A percentile compares a stretch with the other conserved stretches of the same genome.
Conservation (phyloP, 92 coral and sea anemone genomes). For the Zoanthus sansibaricus region DNA sequence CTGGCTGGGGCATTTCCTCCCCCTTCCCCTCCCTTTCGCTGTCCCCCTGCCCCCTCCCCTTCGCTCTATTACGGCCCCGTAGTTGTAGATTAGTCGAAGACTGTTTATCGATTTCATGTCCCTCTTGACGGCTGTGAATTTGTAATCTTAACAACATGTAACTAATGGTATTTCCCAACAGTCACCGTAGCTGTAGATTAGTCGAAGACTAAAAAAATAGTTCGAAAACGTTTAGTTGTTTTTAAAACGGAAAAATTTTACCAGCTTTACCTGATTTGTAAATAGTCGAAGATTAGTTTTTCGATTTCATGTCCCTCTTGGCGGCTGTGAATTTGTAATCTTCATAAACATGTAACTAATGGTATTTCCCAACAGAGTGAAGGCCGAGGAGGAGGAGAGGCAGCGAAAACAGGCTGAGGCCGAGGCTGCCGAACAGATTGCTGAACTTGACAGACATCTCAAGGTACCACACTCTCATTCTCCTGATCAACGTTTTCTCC, state of each 20-base stretch:
- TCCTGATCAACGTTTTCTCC: background rate
- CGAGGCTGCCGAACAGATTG: conserved; percentile 92
- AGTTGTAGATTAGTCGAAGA: background rate
- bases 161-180: conserved; percentile 32
- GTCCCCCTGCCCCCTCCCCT: background rate
- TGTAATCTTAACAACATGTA: background rate
- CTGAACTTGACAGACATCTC: conserved; percentile 92
- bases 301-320: background rate
- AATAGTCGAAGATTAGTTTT: too few species aligned
- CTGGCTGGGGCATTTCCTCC: background rate
- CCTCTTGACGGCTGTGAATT: background rate
- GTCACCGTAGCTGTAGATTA: too few species aligned
- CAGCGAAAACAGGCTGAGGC: conserved; percentile 89
- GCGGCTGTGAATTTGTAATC: background rate
- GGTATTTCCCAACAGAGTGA: conserved; percentile 61
- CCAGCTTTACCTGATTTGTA: too few species aligned
- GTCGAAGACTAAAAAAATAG: too few species aligned
- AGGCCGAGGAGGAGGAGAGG: conserved; percentile 94
- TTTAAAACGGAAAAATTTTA: too few species aligned
- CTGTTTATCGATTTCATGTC: background rate
- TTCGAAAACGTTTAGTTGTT: too few species aligned
- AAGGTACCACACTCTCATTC: conserved; percentile 64
- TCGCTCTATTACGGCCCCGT: background rate
- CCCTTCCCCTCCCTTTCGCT: background rate
- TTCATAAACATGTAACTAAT: background rate